Evolutionary conservation across 2,113 vertebrate species (phyloP).

Genomic region (Gallinago undulata): DNA sequence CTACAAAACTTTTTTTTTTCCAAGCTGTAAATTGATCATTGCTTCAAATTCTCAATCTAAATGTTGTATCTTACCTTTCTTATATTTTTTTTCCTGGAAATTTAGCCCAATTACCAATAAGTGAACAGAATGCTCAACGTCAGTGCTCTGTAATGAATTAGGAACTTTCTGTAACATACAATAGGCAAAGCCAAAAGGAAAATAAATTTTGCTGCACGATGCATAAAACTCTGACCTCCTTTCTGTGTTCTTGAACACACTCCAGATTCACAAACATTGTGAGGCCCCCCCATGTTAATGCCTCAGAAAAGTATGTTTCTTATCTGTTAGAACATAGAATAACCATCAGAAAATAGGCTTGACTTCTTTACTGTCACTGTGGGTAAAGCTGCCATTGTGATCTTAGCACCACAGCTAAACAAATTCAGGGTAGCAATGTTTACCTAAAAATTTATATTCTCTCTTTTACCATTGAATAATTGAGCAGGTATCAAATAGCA

Average conservation of each 20-base stretch:
- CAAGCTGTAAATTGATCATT: not conserved
- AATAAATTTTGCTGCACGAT: not conserved
- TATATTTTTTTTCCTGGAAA: not conserved
- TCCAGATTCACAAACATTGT: not conserved
- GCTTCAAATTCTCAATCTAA: not conserved
- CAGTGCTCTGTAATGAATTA: not conserved
- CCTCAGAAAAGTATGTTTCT: not conserved
- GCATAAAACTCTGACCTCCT: not conserved
- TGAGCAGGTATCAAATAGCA: slow-evolving; percentile 70
- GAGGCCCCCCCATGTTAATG: accelerated
- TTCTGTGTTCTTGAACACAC: not conserved
- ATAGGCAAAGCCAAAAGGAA: not conserved
- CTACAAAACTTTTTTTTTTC: not conserved
- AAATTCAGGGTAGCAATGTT: slow-evolving; percentile 59
- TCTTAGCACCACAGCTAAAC: slow-evolving; percentile 29
- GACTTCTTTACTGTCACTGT: not conserved
- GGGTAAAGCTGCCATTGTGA: not conserved
- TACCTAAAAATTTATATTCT: slow-evolving; percentile 64
- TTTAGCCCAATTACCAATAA: not conserved
- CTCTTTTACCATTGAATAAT: slow-evolving; percentile 69
- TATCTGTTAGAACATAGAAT: not conserved
- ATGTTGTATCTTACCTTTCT: not conserved
- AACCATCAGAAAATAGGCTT: not conserved
- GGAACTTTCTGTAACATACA: not conserved
- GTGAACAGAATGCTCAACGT: not conserved